Percentiles rank a stretch among this genome's conserved stretches.
phyloP scores from a whole-genome alignment of 2,797 vertebrate species.

The Hippopotamyrus pictus region DNA sequence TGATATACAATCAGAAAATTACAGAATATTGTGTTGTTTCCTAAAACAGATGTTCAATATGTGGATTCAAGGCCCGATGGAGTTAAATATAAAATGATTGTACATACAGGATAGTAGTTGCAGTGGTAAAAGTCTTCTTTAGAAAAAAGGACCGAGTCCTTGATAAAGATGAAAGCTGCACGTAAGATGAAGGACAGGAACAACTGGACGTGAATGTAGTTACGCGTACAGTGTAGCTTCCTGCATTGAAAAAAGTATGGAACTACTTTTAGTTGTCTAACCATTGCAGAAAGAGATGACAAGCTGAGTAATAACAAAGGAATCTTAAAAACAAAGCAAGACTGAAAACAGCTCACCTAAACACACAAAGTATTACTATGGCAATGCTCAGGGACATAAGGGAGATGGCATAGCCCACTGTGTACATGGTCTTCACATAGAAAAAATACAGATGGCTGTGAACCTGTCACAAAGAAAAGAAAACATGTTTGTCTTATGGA shows the following conservation, averaged over 20 bases:
- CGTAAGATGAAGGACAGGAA: constrained; percentile 88
- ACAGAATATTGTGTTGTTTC: not conserved
- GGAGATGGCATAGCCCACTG: constrained; percentile 76
- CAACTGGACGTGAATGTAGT: constrained; percentile 93
- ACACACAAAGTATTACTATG: constrained; percentile 70
- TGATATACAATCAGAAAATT: not conserved
- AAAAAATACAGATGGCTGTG: constrained; percentile 67
- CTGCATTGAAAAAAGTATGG: constrained; percentile 47
- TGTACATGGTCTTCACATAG: constrained; percentile 85
- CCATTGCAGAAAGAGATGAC: not conserved
- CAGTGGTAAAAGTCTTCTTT: constrained; percentile 74
- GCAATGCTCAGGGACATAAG: constrained; percentile 72
- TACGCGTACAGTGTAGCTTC: constrained; percentile 85
- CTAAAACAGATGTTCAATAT: not conserved
- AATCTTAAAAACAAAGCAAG: not conserved
- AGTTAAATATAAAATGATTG: not conserved
- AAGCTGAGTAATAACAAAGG: not conserved
- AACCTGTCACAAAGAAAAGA: constrained; percentile 36
- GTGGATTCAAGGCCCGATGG: not conserved
- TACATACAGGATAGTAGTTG: constrained; percentile 66
- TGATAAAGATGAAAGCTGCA: constrained; percentile 83
- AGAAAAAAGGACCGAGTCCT: constrained; percentile 74
- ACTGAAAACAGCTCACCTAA: constrained; percentile 59
- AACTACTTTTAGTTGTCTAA: not conserved
- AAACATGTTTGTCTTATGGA: not conserved